These are phyloP conservation scores for Siphamia tubifer DNA, from an alignment of 2,113 vertebrate species.

Conservation along the genomic window DNA sequence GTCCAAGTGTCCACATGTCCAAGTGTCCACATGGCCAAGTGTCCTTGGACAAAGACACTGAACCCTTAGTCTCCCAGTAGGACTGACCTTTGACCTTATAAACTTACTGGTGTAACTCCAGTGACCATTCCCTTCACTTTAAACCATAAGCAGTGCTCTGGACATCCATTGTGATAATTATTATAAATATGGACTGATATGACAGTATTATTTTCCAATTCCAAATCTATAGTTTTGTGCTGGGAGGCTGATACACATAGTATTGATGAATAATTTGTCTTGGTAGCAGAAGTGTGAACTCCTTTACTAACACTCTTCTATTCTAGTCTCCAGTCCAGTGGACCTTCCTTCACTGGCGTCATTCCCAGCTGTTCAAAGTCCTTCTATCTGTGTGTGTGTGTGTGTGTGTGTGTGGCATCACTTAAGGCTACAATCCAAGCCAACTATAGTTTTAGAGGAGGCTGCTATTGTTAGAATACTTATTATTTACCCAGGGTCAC, in stretches of 20 bases:
- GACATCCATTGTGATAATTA: too few species aligned
- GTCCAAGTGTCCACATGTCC: too few species aligned
- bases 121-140: too few species aligned
- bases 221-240: too few species aligned
- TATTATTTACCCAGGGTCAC: conserved; percentile 54
- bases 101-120: too few species aligned
- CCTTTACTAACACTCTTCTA: conserved; percentile 19
- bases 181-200: too few species aligned
- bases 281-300: neutral
- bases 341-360: neutral
- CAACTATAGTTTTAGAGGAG: conserved; percentile 31
- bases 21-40: too few species aligned
- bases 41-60: too few species aligned
- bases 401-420: conserved; percentile 26
- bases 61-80: too few species aligned
- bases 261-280: neutral
- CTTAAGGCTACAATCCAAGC: conserved; percentile 51
- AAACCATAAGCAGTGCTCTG: too few species aligned
- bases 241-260: neutral
- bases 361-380: conserved; percentile 59
- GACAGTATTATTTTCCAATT: too few species aligned
- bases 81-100: too few species aligned
- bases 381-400: conserved; percentile 14
- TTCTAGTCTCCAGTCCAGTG: conserved; percentile 8
- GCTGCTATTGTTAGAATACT: conserved; percentile 66